Base-by-base conservation (phyloP, 1,140 invertebrate genomes). In the Cyclargus thomasi region DNA sequence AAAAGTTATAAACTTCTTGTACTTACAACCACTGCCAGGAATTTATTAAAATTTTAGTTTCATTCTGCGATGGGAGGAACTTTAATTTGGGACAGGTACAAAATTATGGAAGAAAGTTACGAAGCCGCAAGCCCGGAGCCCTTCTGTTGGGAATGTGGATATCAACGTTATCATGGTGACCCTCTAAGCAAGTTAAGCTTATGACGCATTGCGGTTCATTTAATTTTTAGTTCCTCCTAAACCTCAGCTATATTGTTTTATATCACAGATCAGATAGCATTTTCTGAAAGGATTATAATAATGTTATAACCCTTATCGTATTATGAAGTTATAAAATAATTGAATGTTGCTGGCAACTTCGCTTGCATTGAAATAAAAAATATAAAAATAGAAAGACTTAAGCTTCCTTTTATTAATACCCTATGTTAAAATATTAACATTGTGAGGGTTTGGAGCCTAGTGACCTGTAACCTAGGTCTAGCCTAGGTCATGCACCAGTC, bases 131-230 rank as follows among this genome's bases (percentile, higher is more conserved):
- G 63, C 55, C 35, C 20, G 65, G 18, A 7, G 18, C 6, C 20
- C 20, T 57, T 20, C 55, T 59, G 55, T 59, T 18, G 17, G 18
- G 18, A 59, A 59, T 59, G 17, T 20, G 10, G 18, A 20, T 21
- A 63, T 63, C n/a, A 70, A 70, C 39, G 68, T 71, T 71, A 39
- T 53, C 64, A 66, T 71, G 65, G 70, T 62, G 53, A 70, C 71
- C 70, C 65, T 67, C n/a, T 35, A 64, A n/a, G 7, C 18, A n/a
- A 59, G 10, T 21, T 20, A 59, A 70, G 68, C 77, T 77, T 75
- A 77, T 81, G 74, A 76, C 79, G 77, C 79, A 80, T 74, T 80
- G 79, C 79, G 75, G 79, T 21, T 59, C 55, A 59, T 59, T 20
- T 11, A 69, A 66, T 39, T 47, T 47, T 47, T 47, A 47, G 39